phyloP scores from a whole-genome alignment of 2,797 vertebrate genomes.

The Myotis planiceps region DNA sequence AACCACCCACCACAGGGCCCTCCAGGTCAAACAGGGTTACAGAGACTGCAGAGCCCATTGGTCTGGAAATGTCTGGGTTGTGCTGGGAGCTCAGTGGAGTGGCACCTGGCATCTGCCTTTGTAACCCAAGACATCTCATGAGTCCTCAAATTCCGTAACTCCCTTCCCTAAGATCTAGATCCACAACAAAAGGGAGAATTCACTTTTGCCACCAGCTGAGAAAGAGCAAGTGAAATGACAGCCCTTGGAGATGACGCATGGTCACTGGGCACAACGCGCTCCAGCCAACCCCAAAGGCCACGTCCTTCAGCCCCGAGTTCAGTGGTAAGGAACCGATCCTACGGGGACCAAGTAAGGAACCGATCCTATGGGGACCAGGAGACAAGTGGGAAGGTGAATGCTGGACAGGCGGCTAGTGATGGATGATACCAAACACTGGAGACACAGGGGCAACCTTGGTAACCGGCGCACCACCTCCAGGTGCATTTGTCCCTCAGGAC shows the following conservation, averaged over 20 bases:
- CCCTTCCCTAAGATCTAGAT: background rate
- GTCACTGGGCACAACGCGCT: rapidly evolving
- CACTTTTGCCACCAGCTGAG: background rate
- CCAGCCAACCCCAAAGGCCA: background rate
- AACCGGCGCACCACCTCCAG: background rate
- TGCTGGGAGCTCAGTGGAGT: background rate
- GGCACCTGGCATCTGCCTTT: no score
- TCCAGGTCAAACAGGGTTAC: background rate
- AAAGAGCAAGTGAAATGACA: no score
- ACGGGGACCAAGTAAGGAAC: rapidly evolving
- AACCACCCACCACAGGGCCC: background rate
- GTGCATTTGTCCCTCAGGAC: background rate
- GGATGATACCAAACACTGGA: background rate
- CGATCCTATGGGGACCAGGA: rapidly evolving
- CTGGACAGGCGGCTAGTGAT: rapidly evolving
- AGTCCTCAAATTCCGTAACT: background rate
- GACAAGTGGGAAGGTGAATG: rapidly evolving
- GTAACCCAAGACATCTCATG: background rate
- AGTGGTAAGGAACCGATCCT: background rate
- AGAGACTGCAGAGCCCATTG: background rate
- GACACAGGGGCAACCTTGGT: background rate
- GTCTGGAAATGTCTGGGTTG: background rate
- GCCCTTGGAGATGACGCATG: background rate
- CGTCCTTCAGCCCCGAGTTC: background rate
- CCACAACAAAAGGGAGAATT: no score